Evolutionary conservation across 2,888 invertebrate species (phyloP).

Genomic region (Empis livida): DNA sequence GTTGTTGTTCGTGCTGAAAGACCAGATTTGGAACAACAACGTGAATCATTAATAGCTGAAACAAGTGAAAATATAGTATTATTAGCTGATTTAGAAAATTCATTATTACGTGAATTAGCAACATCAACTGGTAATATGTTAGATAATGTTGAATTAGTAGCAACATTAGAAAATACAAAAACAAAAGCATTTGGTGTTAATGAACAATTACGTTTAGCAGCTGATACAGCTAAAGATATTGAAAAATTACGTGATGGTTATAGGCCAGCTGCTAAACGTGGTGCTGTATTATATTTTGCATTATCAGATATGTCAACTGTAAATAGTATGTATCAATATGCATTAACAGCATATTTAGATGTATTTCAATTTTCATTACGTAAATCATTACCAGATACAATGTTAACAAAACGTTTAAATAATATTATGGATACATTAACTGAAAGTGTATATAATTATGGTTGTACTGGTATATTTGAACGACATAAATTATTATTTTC

Average conservation of each 20-base stretch:
- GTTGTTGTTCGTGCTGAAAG: constrained; percentile 81
- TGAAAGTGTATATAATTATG: constrained; percentile 80
- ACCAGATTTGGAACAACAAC: constrained; percentile 75
- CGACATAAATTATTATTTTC: constrained; percentile 81
- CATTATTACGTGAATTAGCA: constrained; percentile 68
- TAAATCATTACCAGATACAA: constrained; percentile 70
- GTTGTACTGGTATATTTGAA: constrained; percentile 86
- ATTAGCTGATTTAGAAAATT: constrained; percentile 73
- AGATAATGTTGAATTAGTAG: background rate
- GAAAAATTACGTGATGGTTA: constrained; percentile 75
- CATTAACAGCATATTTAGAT: constrained; percentile 69
- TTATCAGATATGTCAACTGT: constrained; percentile 80
- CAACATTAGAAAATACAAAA: constrained; percentile 67
- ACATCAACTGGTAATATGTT: constrained; percentile 54
- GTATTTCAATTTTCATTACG: constrained; percentile 71
- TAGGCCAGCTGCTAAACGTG: constrained; percentile 70
- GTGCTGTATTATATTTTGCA: constrained; percentile 83
- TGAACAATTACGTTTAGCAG: constrained; percentile 64
- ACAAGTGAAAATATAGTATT: constrained; percentile 77
- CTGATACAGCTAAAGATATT: constrained; percentile 64
- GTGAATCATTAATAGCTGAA: constrained; percentile 68
- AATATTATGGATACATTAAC: constrained; percentile 80
- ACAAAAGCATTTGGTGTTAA: constrained; percentile 71
- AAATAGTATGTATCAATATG: constrained; percentile 88
- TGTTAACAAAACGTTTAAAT: constrained; percentile 54